Conservation (phyloP, 2,113 vertebrate species). For the Clupea harengus region DNA sequence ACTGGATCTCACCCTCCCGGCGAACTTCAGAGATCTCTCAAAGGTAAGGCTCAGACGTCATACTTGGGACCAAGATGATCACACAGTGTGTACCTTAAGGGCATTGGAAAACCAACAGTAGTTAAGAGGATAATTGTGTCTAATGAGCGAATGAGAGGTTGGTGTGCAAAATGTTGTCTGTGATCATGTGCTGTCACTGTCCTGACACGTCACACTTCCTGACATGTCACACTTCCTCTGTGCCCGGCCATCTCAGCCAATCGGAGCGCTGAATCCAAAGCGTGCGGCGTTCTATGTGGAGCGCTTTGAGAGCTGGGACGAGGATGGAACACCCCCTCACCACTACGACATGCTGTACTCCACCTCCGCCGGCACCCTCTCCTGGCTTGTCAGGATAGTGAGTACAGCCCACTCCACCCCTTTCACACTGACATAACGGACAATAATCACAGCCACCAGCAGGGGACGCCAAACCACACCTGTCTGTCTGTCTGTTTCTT, state of each 20-base stretch:
- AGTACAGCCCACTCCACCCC: constrained; percentile 58
- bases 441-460: neutral
- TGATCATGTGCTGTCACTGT: neutral
- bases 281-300: constrained; percentile 97
- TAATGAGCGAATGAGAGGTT: neutral
- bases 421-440: neutral
- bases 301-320: constrained; percentile 94
- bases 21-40: constrained; percentile 97
- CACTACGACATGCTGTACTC: constrained; percentile 96
- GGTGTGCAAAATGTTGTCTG: neutral
- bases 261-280: constrained; percentile 97
- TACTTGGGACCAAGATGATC: too few relatives aligned
- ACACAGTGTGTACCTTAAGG: neutral
- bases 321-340: constrained; percentile 86
- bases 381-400: constrained; percentile 97
- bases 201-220: too few relatives aligned
- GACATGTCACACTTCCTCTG: neutral
- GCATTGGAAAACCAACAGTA: neutral
- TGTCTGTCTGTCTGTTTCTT: neutral
- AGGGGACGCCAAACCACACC: neutral
- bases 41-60: constrained; percentile 77
- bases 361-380: constrained; percentile 85
- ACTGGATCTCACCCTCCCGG: constrained; percentile 92
- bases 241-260: constrained; percentile 72
- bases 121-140: neutral